These are phyloP conservation scores for Oreochromis spilurus DNA, from an alignment of 2,113 vertebrate species.

Conservation along the genomic window DNA sequence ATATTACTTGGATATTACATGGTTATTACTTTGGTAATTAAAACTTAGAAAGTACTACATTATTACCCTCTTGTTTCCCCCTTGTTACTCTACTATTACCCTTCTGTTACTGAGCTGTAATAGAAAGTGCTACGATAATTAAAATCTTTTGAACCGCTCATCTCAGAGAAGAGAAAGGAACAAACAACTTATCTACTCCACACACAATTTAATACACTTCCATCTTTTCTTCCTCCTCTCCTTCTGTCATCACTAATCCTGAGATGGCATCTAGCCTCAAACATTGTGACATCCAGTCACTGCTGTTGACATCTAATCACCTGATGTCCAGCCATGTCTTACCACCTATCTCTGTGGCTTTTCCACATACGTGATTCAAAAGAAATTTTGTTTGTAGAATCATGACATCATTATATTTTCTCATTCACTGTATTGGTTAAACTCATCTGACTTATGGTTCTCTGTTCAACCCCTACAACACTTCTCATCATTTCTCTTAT, in stretches of 20 bases:
- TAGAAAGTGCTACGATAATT: neutral
- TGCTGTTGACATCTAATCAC: too few species aligned
- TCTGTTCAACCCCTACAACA: neutral
- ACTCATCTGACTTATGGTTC: neutral
- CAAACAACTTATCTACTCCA: neutral
- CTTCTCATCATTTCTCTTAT: neutral
- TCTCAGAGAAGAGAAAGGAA: neutral
- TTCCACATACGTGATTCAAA: neutral
- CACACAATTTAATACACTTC: too few species aligned
- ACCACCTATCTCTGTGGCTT: neutral
- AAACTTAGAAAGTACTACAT: neutral
- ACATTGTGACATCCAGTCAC: too few species aligned
- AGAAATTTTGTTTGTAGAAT: neutral
- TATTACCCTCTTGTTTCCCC: neutral
- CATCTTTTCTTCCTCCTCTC: too few species aligned
- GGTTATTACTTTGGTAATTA: neutral
- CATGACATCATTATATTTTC: neutral
- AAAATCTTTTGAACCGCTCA: neutral
- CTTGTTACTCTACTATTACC: neutral
- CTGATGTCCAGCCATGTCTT: neutral
- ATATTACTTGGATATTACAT: neutral
- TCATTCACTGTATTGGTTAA: neutral
- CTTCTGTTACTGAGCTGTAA: neutral
- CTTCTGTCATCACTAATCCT: too few species aligned
- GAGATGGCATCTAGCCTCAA: too few species aligned